These are phyloP conservation scores for Zaprionus ornatus DNA, from an alignment of 1,140 invertebrate species.

Conservation along the genomic window DNA sequence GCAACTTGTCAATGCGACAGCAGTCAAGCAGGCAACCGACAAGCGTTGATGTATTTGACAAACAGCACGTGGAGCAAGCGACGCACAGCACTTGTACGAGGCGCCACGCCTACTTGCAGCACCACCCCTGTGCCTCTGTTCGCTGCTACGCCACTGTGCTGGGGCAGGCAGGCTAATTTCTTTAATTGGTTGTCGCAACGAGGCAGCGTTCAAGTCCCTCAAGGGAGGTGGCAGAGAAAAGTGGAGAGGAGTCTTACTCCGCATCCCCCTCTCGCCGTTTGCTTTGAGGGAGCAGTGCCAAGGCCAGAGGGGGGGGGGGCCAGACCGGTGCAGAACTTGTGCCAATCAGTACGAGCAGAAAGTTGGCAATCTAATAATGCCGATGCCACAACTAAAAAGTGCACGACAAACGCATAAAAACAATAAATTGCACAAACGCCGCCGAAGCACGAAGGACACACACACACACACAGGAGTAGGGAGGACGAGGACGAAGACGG, in stretches of 20 bases:
- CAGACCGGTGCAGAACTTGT: slow-evolving; percentile 1
- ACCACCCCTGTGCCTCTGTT: slow-evolving; percentile 12
- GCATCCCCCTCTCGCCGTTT: no score
- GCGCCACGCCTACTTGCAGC: neutral
- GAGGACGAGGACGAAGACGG: neutral
- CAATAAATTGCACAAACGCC: slow-evolving; percentile 77
- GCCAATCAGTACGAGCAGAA: slow-evolving; percentile 67
- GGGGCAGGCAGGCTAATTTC: slow-evolving; percentile 64
- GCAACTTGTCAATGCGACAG: slow-evolving; percentile 76
- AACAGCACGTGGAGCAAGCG: slow-evolving; percentile 55
- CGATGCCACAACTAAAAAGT: slow-evolving; percentile 79
- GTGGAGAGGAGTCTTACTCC: neutral
- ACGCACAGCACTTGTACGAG: neutral
- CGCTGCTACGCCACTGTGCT: no score
- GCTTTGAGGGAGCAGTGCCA: no score
- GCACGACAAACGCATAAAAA: slow-evolving; percentile 81
- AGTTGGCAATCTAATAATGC: slow-evolving; percentile 76
- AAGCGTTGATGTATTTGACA: slow-evolving; percentile 80
- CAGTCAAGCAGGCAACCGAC: slow-evolving; percentile 73
- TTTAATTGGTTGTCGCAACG: slow-evolving; percentile 72
- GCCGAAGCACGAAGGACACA: slow-evolving; percentile 6
- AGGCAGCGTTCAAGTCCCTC: slow-evolving; percentile 52
- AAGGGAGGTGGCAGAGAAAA: neutral
- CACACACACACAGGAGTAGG: neutral
- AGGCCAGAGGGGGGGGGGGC: neutral